These are phyloP conservation scores for Morus bassanus DNA, from an alignment of 2,797 vertebrate species.

Conservation along the genomic window DNA sequence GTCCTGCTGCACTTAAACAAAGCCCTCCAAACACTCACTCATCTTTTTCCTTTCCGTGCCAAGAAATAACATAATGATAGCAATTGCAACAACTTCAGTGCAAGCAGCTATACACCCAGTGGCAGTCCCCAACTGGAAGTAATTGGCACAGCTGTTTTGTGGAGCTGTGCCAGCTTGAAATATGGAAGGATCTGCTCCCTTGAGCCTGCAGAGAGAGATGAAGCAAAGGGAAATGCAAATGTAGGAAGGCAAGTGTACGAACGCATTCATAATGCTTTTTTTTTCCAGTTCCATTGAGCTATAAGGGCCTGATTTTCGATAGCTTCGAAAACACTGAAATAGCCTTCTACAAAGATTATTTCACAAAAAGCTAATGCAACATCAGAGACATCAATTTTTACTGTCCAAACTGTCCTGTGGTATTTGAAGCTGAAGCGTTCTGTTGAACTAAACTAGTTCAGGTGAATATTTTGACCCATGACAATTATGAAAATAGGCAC, in stretches of 20 bases:
- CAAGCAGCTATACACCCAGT: slow-evolving; percentile 19
- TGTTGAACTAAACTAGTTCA: not conserved
- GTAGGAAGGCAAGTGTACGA: not conserved
- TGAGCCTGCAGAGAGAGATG: not conserved
- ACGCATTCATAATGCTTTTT: not conserved
- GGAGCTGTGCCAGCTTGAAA: slow-evolving; percentile 26
- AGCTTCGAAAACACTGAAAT: not conserved
- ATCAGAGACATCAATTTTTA: not conserved
- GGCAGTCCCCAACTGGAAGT: slow-evolving; percentile 25
- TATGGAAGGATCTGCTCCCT: not conserved
- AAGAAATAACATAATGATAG: slow-evolving; percentile 53
- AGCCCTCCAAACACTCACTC: slow-evolving; percentile 21
- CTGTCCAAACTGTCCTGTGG: not conserved
- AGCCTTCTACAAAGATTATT: not conserved
- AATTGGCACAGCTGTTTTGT: slow-evolving; percentile 23
- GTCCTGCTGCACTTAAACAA: slow-evolving; percentile 13
- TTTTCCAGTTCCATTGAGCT: not conserved
- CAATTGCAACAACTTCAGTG: slow-evolving; percentile 34
- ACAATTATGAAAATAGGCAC: not conserved
- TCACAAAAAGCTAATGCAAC: not conserved
- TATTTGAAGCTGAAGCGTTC: not conserved
- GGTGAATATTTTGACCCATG: not conserved
- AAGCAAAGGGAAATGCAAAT: not conserved
- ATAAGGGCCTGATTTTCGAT: not conserved
- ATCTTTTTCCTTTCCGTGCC: not conserved